Base-by-base conservation (phyloP, 2,888 invertebrate genomes). In the Eupithecia centaureata region DNA sequence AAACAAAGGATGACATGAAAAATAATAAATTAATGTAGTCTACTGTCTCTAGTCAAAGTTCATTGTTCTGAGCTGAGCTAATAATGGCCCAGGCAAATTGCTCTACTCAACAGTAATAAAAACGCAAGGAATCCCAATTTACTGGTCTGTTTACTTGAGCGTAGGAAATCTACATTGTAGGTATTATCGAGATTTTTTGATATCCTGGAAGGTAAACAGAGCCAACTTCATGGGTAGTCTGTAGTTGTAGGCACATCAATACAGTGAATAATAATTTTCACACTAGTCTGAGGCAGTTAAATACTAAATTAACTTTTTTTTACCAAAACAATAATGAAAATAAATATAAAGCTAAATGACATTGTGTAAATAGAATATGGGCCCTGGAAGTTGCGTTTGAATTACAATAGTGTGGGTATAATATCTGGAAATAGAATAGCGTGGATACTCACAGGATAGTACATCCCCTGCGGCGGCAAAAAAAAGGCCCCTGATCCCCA, bases 401-500 rank as follows among this genome's bases (percentile, higher is more conserved):
- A 52, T 52, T 25, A 51, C 42, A 30, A 62, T 60, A 52, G 52
- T 58, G 33, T 56, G 58, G 28, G 62, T 52, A 28, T n/a, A 0
- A 1, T 15, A 57, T 22, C 57, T 38, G 28, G 56, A 68, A 66
- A 67, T 73, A 68, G 71, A 72, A 72, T 57, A 68, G 70, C 73
- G 73, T 68, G 73, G 75, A 87, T 92, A 96, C 97, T 97, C 95
- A 97, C 97, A 96, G 97, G 97, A 95, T 97, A 98, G 95, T 97
- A 97, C 96, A 97, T 97, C 96, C 97, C 97, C 96, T 97, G 97
- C 94, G 97, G 97, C 96, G 97, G 97, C 96, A 97, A 96, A 95
- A 97, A 97, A 95, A 97, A 97, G 94, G 97, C 97, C 95, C 97
- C 97, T 94, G 97, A 96, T 95, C 97, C 97, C 97, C 97, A 98